Evolutionary conservation across 2,113 vertebrate species (phyloP), one percentile per base, ranked within the genome.

Genomic region (Erpornis zantholeuca): DNA sequence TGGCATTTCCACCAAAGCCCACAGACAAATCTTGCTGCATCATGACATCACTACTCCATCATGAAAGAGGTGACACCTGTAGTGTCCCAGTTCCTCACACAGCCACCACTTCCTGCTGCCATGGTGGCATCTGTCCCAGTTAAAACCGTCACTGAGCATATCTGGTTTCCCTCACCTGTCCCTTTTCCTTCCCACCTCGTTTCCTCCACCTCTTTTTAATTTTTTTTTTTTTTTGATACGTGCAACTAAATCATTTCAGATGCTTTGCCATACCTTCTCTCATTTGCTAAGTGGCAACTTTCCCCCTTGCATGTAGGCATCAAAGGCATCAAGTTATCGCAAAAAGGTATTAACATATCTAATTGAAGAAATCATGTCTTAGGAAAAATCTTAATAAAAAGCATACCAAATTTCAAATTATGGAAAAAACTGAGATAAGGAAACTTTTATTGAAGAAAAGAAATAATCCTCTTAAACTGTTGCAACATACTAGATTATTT

Each of bases 401-500:
- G 59, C 78, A 88, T 60, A 56, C 54, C 11, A 38, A 61, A 72
- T 91, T 93, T 88, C 64, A 78, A 95, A 88, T 65, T 71, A 81
- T 20, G 36, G 40, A 40, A 91, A 91, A 94, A 86, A 64, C 3
- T 5, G 31, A 75, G 82, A 93, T 82, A 92, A 95, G 56, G 22
- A 86, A 92, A 93, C 28, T 38, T n/a, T 65, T 72, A 86, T 28
- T 69, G 64, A 96, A 90, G 59, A 82, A 90, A 78, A 54, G 11
- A 92, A 84, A 92, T 96, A 96, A 96, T 95, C 92, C 85, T 93
- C 91, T 94, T 86, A 90, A 88, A 85, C 45, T 85, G 87, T 63
- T 96, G 72, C 76, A 93, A 83, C 38, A 81, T 68, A 64, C 54
- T 86, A 75, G 76, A 90, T 94, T 93, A 82, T 91, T 96, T 85